Conservation (phyloP, 2,797 vertebrate species). For the Eulemur albifrons region DNA sequence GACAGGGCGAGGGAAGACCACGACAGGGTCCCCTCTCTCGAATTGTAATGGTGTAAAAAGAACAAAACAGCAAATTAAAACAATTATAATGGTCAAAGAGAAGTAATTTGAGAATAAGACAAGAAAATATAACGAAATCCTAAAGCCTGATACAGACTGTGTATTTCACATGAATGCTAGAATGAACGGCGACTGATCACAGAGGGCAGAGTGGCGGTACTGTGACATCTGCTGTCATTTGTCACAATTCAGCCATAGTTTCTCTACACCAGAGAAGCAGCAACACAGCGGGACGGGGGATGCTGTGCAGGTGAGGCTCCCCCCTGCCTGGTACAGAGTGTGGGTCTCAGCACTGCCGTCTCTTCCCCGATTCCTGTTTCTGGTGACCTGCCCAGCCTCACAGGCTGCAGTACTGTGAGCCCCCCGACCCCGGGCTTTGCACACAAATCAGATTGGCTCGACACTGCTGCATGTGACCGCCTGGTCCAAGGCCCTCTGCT, state of each 20-base stretch:
- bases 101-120: not conserved
- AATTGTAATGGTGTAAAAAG: not conserved
- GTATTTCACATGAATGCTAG: not conserved
- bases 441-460: fast-evolving
- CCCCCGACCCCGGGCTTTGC: fast-evolving
- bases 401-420: fast-evolving
- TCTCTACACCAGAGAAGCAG: not conserved
- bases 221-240: too few relatives aligned
- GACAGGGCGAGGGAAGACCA: fast-evolving
- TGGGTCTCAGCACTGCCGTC: fast-evolving
- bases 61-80: not conserved
- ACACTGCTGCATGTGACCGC: fast-evolving
- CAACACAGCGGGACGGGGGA: fast-evolving
- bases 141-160: not conserved
- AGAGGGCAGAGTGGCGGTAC: too few relatives aligned
- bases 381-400: fast-evolving
- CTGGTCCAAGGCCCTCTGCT: fast-evolving
- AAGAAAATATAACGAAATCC: not conserved
- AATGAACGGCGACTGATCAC: fast-evolving
- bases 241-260: fast-evolving
- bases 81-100: not conserved
- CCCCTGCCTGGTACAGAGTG: fast-evolving
- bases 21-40: not conserved
- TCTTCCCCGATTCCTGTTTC: not conserved
- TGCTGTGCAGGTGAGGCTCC: fast-evolving